Evolutionary conservation across 2,888 invertebrate genomes (phyloP).

Genomic region (Reticulitermes lucifugus): DNA sequence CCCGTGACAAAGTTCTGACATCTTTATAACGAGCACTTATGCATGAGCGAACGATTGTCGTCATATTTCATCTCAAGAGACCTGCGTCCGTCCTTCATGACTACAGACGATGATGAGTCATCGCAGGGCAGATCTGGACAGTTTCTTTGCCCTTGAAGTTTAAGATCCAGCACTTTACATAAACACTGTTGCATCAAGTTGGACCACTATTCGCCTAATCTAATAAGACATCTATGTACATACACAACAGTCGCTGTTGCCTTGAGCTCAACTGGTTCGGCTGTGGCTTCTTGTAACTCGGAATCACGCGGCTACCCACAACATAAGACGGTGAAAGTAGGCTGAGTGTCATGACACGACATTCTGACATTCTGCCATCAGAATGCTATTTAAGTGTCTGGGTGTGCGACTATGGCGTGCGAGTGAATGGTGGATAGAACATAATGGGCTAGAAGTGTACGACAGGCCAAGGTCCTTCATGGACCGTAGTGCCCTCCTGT

Average conservation of each 20-base stretch:
- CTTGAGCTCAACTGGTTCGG: background rate
- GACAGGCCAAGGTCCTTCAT: too few species aligned
- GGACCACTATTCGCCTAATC: background rate
- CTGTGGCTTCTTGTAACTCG: background rate
- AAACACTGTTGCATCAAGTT: background rate
- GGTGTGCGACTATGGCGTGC: too few species aligned
- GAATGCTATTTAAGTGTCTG: too few species aligned
- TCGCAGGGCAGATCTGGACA: background rate
- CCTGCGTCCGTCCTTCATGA: background rate
- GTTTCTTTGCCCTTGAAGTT: background rate
- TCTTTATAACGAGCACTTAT: too few species aligned
- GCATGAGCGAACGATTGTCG: too few species aligned
- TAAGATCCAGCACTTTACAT: background rate
- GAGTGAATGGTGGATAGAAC: too few species aligned
- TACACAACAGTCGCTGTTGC: background rate
- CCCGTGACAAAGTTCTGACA: too few species aligned
- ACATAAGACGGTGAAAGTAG: background rate
- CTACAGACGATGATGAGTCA: background rate
- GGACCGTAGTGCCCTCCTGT: too few species aligned
- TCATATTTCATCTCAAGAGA: background rate
- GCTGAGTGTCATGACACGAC: background rate
- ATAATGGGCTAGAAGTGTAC: too few species aligned
- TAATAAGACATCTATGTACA: background rate
- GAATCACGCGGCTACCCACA: background rate
- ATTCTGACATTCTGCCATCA: background rate